These are phyloP conservation scores for Abrostola tripartita DNA, from an alignment of 2,888 invertebrate genomes.

Conservation along the genomic window DNA sequence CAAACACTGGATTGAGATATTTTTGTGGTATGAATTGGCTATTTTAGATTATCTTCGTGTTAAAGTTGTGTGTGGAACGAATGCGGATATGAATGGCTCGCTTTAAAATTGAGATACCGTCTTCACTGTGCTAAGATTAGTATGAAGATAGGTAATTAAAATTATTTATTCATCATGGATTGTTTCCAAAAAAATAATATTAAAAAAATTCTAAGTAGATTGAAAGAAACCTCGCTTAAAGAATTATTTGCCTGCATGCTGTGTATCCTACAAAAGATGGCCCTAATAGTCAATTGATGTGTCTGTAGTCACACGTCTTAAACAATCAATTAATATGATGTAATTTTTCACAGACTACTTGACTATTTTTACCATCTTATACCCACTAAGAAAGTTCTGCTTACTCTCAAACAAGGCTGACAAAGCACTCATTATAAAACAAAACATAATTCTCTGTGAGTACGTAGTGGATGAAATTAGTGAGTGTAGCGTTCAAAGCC, in stretches of 20 bases:
- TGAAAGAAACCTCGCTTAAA: too few relatives aligned
- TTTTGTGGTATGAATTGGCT: slow-evolving; percentile 36
- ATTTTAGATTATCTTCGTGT: slow-evolving; percentile 39
- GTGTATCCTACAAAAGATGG: too few relatives aligned
- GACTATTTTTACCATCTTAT: too few relatives aligned
- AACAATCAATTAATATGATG: too few relatives aligned
- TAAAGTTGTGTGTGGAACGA: slow-evolving; percentile 10
- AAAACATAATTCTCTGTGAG: slow-evolving; percentile 51
- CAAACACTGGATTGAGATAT: slow-evolving; percentile 35
- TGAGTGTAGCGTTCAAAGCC: slow-evolving; percentile 54
- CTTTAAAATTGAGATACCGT: neutral
- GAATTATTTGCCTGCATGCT: too few relatives aligned
- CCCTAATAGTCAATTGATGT: too few relatives aligned
- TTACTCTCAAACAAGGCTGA: neutral
- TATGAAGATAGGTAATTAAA: too few relatives aligned
- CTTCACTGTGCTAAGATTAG: neutral
- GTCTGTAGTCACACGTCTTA: too few relatives aligned
- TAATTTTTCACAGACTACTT: too few relatives aligned
- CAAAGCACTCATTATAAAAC: slow-evolving; percentile 37
- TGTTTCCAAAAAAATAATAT: too few relatives aligned
- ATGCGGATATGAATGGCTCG: neutral
- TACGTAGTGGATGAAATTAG: slow-evolving; percentile 61
- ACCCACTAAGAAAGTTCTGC: neutral
- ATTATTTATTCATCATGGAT: too few relatives aligned
- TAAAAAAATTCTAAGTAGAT: too few relatives aligned